Evolutionary conservation across 2,888 invertebrate genomes (phyloP), one percentile per base, ranked within the genome.

Genomic region (Campopleginae sp.): DNA sequence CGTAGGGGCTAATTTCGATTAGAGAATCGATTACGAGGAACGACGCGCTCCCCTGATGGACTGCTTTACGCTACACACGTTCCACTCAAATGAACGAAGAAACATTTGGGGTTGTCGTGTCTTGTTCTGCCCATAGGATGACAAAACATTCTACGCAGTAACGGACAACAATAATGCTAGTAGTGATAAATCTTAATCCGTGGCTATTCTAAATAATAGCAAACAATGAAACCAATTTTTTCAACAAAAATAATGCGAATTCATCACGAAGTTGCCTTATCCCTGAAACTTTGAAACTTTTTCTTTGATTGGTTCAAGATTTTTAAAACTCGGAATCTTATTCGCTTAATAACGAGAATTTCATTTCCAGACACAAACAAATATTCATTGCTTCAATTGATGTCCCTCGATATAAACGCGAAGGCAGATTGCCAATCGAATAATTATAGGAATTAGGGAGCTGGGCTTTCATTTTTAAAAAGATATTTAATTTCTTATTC

Each of bases 21-120:
- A 83, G 82, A 70, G 77, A 86, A 86, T 83, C 86, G 86, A 86
- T 86, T 83, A 83, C 77, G 68, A 63, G 68, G 80, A 80, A 74
- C 44, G 82, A 74, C 44, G 71, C 27, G n/a, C 66, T 27, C 65
- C 54, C 77, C 68, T 44, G 77, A 74, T 78, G 44, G 54, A 72
- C 44, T 19, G 74, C 65, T 82, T 63, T 74, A 75, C 77, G 82
- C 54, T 74, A 74, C 80, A 74, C 81, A 61, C 76, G 72, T 74
- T 85, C 54, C 61, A 74, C 66, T 38, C 72, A 80, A 77, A 74
- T 44, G 54, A 31, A 17, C 58, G 58, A 46, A 44, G 17, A 76
- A 42, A 31, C 42, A 31, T 27, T 17, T 44, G 71, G 81, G 63
- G 44, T 27, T 42, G 68, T 44, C 48, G 8, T 23, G 54, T 74